A percentile compares a stretch with the other conserved stretches of the same genome.
Conservation (phyloP, 2,888 invertebrate species). For the Lathronympha strigana region DNA sequence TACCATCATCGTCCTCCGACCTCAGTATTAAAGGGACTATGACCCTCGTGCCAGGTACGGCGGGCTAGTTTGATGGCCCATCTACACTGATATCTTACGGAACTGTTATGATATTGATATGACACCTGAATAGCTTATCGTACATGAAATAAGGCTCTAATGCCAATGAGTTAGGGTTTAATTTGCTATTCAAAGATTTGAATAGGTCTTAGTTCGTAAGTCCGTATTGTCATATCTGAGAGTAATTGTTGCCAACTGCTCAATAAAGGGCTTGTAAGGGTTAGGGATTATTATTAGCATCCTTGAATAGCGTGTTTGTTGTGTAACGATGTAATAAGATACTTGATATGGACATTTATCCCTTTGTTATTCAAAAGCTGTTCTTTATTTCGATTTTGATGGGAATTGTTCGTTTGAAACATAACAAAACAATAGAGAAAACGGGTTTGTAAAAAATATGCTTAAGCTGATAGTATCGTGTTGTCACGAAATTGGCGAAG, state of each 20-base stretch:
- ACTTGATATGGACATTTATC: slow-evolving; percentile 9
- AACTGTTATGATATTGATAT: slow-evolving; percentile 31
- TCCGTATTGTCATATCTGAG: slow-evolving; percentile 23
- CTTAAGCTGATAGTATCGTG: background rate
- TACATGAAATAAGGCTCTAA: slow-evolving; percentile 1
- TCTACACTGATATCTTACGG: slow-evolving; percentile 23
- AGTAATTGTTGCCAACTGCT: slow-evolving; percentile 26
- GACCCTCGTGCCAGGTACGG: slow-evolving; percentile 64
- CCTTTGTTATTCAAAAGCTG: background rate
- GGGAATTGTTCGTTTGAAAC: background rate
- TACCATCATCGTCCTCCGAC: slow-evolving; percentile 72
- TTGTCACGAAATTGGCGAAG: background rate
- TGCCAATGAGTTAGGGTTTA: slow-evolving; percentile 9
- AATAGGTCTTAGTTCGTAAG: slow-evolving; percentile 11
- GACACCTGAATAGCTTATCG: slow-evolving; percentile 21
- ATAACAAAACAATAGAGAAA: background rate
- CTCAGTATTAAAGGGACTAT: slow-evolving; percentile 71
- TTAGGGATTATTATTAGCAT: slow-evolving; percentile 17
- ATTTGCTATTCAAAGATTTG: background rate
- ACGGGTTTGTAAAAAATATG: background rate
- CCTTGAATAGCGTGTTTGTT: background rate
- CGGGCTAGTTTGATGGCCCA: slow-evolving; percentile 46
- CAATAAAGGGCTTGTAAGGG: slow-evolving; percentile 6
- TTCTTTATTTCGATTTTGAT: background rate
- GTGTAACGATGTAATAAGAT: slow-evolving; percentile 6